Conservation (phyloP, 2,888 invertebrate genomes). For the Nomada fabriciana region DNA sequence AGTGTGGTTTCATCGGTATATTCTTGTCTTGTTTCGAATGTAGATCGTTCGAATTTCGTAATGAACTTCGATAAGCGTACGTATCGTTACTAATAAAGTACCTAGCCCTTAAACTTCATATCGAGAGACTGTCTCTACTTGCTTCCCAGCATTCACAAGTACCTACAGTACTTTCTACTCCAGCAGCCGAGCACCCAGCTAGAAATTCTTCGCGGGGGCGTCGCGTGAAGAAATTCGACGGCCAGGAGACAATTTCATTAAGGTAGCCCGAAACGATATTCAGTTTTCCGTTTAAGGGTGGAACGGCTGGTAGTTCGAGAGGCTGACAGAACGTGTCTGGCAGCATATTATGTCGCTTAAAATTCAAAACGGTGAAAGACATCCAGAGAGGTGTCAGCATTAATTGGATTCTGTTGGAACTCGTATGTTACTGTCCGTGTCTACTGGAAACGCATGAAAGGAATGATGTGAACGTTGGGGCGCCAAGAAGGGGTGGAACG, state of each 20-base stretch:
- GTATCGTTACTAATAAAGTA: neutral
- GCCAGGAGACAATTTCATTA: conserved; percentile 47
- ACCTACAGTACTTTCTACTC: neutral
- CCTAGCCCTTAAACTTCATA: neutral
- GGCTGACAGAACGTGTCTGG: conserved; percentile 70
- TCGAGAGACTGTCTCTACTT: neutral
- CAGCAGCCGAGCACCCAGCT: neutral
- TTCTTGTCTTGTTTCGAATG: too few species aligned
- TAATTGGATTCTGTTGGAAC: conserved; percentile 75
- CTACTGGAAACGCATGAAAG: conserved; percentile 63
- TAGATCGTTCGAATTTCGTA: too few species aligned
- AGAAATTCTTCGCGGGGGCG: conserved; percentile 1
- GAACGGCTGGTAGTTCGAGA: conserved; percentile 59
- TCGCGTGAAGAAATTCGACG: conserved; percentile 40
- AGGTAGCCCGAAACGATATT: conserved; percentile 33
- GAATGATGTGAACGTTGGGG: conserved; percentile 46
- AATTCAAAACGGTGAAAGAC: conserved; percentile 76
- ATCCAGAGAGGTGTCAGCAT: conserved; percentile 72
- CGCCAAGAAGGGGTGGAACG: neutral
- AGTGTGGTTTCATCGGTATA: too few species aligned
- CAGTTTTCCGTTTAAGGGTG: conserved; percentile 48
- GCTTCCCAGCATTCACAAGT: too few species aligned
- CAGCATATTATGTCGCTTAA: conserved; percentile 73
- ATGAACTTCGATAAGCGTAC: too few species aligned
- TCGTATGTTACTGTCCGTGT: conserved; percentile 66